Conservation (phyloP, 2,113 vertebrate genomes). For the Apaloderma vittatum region DNA sequence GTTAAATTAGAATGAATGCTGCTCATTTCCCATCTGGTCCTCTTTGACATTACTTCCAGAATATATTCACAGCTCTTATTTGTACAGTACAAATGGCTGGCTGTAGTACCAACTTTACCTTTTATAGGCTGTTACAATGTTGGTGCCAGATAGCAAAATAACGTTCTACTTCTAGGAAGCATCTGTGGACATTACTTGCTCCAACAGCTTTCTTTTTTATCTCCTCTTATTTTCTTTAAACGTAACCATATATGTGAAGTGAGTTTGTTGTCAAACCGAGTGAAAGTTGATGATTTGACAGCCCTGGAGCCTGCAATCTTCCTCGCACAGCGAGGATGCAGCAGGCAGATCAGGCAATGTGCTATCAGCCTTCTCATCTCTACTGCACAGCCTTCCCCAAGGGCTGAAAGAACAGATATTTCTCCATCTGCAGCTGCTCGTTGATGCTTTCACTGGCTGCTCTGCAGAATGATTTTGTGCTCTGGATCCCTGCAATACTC, state of each 20-base stretch:
- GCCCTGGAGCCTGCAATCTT: constrained; percentile 17
- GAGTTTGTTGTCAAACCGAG: constrained; percentile 72
- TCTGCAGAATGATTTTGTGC: neutral
- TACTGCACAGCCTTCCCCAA: neutral
- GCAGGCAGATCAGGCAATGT: constrained; percentile 3
- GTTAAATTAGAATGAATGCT: constrained; percentile 74
- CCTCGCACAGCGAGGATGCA: neutral
- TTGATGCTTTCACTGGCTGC: constrained; percentile 19
- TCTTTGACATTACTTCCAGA: constrained; percentile 75
- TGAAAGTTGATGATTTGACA: constrained; percentile 63
- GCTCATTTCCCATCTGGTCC: constrained; percentile 78
- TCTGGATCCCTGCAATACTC: neutral
- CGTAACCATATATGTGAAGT: constrained; percentile 42
- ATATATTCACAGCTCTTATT: constrained; percentile 75
- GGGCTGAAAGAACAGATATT: constrained; percentile 48
- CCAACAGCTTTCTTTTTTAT: constrained; percentile 60
- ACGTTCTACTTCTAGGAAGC: constrained; percentile 61
- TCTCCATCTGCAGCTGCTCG: constrained; percentile 43
- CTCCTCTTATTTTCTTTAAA: constrained; percentile 60
- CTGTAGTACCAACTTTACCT: constrained; percentile 75
- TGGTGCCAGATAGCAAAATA: constrained; percentile 66
- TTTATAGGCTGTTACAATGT: constrained; percentile 67
- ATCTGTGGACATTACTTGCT: constrained; percentile 58
- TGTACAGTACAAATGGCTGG: constrained; percentile 69
- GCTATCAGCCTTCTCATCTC: constrained; percentile 55